Conservation (phyloP, 2,113 vertebrate genomes). For the Phainopepla nitens region DNA sequence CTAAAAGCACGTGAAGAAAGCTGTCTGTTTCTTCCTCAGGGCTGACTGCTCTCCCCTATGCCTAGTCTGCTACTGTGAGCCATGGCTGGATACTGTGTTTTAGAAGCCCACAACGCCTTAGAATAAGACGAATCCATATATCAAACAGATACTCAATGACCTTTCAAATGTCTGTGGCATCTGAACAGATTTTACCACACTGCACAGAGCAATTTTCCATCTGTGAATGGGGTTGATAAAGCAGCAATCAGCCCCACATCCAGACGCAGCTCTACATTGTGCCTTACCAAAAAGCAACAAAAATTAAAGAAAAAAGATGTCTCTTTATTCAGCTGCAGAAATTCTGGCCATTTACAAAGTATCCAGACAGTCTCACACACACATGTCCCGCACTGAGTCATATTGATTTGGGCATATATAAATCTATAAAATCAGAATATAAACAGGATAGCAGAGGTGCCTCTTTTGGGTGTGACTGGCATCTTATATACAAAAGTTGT, state of each 20-base stretch:
- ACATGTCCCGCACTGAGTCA: fast-evolving
- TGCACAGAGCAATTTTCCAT: background rate
- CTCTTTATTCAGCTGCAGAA: background rate
- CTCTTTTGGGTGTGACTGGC: background rate
- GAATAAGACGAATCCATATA: background rate
- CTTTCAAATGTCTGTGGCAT: background rate
- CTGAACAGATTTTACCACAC: background rate
- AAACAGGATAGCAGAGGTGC: background rate
- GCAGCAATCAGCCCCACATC: background rate
- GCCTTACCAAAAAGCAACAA: background rate
- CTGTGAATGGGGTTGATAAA: background rate
- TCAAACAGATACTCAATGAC: background rate
- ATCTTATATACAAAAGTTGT: background rate
- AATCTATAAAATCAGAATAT: background rate
- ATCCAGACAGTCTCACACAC: background rate
- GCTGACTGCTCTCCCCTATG: background rate
- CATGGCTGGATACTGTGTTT: background rate
- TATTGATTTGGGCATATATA: background rate
- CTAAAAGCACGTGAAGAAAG: background rate
- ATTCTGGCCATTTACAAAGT: background rate
- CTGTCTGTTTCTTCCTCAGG: background rate
- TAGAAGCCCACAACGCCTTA: background rate
- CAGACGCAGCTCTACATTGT: background rate
- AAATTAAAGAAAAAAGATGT: background rate
- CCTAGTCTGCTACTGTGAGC: background rate